phyloP scores from a whole-genome alignment of 2,797 vertebrate genomes.

The Kryptopterus vitreolus region DNA sequence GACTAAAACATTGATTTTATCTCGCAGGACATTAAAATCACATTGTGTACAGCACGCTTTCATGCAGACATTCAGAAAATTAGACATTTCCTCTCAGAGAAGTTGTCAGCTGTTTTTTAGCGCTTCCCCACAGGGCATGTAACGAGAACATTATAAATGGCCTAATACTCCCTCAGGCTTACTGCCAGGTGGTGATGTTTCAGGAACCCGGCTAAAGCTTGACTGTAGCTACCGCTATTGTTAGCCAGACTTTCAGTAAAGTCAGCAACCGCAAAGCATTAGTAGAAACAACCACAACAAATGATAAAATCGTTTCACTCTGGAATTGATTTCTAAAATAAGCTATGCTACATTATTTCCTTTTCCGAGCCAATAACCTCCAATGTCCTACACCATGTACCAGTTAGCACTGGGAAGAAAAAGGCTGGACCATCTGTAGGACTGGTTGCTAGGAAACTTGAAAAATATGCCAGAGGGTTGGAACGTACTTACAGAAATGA shows the following conservation, averaged over 20 bases:
- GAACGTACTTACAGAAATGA: constrained; percentile 18
- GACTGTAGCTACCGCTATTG: constrained; percentile 44
- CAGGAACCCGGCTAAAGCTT: constrained; percentile 20
- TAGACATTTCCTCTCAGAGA: background rate
- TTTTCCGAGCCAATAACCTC: background rate
- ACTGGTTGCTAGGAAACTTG: constrained; percentile 53
- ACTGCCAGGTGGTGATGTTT: constrained; percentile 14
- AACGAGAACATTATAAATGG: background rate
- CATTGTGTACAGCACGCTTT: background rate
- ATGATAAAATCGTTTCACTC: no score
- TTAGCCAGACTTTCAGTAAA: constrained; percentile 49
- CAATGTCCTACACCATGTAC: background rate
- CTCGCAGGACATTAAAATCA: background rate
- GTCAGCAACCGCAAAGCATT: constrained; percentile 24
- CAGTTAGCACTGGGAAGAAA: constrained; percentile 42
- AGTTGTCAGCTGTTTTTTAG: background rate
- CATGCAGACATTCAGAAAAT: background rate
- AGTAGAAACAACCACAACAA: background rate
- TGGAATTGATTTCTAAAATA: background rate
- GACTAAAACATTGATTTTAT: background rate
- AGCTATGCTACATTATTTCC: background rate
- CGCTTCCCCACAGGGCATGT: background rate
- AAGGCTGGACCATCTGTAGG: constrained; percentile 12
- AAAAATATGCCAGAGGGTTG: constrained; percentile 36
- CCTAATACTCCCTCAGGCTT: background rate